A percentile compares a stretch with the other conserved stretches of the same genome.
These are phyloP conservation scores for Zelleria hepariella DNA, from an alignment of 2,888 invertebrate species.

Conservation along the genomic window DNA sequence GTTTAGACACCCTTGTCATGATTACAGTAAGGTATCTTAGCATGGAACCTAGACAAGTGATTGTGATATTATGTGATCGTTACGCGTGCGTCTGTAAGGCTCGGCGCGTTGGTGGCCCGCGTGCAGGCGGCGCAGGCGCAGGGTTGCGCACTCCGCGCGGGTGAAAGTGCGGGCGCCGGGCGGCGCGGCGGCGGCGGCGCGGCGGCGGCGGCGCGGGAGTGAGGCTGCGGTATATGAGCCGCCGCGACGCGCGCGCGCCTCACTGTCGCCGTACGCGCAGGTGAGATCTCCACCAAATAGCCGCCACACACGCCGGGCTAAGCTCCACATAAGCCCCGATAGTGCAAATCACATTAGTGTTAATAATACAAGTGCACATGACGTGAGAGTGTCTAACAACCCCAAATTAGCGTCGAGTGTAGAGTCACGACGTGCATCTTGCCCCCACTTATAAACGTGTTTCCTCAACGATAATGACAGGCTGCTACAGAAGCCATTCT, in stretches of 20 bases:
- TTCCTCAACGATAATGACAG: background rate
- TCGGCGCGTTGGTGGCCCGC: background rate
- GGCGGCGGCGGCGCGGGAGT: slow-evolving; percentile 7
- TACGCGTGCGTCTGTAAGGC: too few species aligned
- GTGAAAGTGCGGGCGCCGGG: slow-evolving; percentile 28
- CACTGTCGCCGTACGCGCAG: slow-evolving; percentile 50
- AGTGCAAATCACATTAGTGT: background rate
- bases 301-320: background rate
- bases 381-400: background rate
- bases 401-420: background rate
- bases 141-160: slow-evolving; percentile 35
- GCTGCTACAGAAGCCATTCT: background rate
- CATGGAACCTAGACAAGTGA: too few species aligned
- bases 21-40: too few species aligned
- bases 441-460: slow-evolving; percentile 1
- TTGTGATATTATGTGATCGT: too few species aligned
- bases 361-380: background rate
- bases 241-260: slow-evolving; percentile 46
- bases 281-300: slow-evolving; percentile 32
- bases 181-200: slow-evolving; percentile 24
- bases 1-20: too few species aligned
- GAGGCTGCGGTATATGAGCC: slow-evolving; percentile 3
- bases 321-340: background rate
- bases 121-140: slow-evolving; percentile 36
- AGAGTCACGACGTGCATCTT: slow-evolving; percentile 5